Percentiles rank a stretch among this genome's conserved stretches.
Conservation (phyloP, 92 coral and sea anemone species). For the Plumapathes pennacea region DNA sequence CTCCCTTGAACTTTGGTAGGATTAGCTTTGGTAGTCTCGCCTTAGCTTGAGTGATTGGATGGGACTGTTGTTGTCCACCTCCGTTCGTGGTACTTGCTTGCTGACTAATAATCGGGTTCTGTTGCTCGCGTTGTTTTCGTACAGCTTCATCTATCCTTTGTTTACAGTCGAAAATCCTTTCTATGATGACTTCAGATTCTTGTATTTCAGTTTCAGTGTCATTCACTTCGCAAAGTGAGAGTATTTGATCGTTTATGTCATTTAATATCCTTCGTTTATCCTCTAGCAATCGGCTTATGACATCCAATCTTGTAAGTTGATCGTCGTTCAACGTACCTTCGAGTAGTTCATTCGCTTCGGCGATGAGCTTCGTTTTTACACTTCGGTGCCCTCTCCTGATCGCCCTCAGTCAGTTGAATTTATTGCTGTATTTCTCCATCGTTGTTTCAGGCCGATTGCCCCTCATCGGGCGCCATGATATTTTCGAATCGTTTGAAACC, state of each 20-base stretch:
- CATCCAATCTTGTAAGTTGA: conserved; percentile 16
- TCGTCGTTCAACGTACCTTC: not conserved
- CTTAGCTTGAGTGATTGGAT: not conserved
- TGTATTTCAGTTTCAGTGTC: conserved; percentile 37
- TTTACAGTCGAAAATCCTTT: conserved; percentile 14
- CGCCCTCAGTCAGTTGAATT: conserved; percentile 10
- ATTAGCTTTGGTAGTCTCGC: conserved; percentile 17
- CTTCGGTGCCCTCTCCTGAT: conserved; percentile 1
- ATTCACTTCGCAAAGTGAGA: conserved; percentile 25
- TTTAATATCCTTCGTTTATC: conserved; percentile 11
- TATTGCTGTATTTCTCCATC: too few relatives aligned
- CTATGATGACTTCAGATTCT: conserved; percentile 27
- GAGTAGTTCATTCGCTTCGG: not conserved
- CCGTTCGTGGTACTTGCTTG: too few relatives aligned
- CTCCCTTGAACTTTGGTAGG: conserved; percentile 28
- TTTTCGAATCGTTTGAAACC: too few relatives aligned
- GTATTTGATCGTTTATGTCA: conserved; percentile 30
- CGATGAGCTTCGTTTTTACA: not conserved
- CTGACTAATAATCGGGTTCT: too few relatives aligned
- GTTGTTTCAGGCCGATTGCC: too few relatives aligned
- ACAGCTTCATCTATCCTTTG: not conserved
- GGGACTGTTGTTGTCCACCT: too few relatives aligned
- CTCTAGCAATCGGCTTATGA: conserved; percentile 21
- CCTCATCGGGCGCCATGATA: too few relatives aligned
- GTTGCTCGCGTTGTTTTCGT: not conserved